Conservation (phyloP, 2,888 invertebrate genomes). For the Macropis europaea region DNA sequence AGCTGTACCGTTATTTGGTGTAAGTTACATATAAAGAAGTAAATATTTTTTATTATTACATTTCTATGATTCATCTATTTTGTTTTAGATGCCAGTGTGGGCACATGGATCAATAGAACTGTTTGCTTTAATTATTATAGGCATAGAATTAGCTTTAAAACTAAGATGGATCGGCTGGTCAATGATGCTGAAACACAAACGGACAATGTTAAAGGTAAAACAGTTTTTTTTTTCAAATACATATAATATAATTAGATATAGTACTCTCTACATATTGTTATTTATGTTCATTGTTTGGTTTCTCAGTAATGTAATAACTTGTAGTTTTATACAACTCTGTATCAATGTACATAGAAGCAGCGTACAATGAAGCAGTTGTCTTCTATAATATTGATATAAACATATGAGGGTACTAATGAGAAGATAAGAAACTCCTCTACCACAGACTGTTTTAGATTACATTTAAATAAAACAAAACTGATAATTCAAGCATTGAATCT, state of each 20-base stretch:
- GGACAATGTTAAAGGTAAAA: constrained; percentile 91
- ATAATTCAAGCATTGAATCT: constrained; percentile 14
- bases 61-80: constrained; percentile 1
- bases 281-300: background rate
- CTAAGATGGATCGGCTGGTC: constrained; percentile 92
- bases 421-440: constrained; percentile 44
- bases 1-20: constrained; percentile 87
- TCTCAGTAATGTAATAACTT: background rate
- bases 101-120: constrained; percentile 91
- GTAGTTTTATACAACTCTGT: constrained; percentile 1
- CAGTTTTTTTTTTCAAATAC: background rate
- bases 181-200: constrained; percentile 90
- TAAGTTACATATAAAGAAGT: constrained; percentile 70
- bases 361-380: constrained; percentile 28
- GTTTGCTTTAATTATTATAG: constrained; percentile 87
- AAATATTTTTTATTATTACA: background rate
- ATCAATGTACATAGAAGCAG: background rate
- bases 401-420: constrained; percentile 32
- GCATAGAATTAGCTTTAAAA: constrained; percentile 89
- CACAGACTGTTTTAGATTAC: constrained; percentile 28
- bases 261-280: background rate
- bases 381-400: constrained; percentile 26
- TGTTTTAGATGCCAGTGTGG: constrained; percentile 86
- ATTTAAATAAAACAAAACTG: constrained; percentile 24
- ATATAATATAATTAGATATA: background rate